Evolutionary conservation across 2,888 invertebrate genomes (phyloP).

Genomic region (Steinernema carpocapsae): DNA sequence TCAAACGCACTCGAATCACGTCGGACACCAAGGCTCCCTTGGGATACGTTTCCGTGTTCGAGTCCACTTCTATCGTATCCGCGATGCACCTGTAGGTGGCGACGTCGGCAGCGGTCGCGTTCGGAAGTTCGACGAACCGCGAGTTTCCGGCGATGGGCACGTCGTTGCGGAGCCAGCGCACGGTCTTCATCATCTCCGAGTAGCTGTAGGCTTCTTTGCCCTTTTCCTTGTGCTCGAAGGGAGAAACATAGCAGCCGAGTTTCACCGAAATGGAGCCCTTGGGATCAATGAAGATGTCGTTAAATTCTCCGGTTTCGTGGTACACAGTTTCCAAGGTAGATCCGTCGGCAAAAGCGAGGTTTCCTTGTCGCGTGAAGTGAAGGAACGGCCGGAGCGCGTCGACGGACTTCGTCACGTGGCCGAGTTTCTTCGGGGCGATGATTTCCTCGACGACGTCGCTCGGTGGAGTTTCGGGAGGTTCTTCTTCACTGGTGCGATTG

Average conservation of each 20-base stretch:
- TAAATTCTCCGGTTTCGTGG: slow-evolving; percentile 11
- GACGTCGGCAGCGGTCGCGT: slow-evolving; percentile 6
- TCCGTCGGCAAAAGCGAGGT: background rate
- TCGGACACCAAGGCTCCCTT: background rate
- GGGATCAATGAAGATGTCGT: slow-evolving; percentile 5
- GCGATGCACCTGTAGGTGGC: slow-evolving; percentile 9
- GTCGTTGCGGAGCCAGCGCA: slow-evolving; percentile 12
- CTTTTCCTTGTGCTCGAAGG: background rate
- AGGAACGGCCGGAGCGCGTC: slow-evolving; percentile 27
- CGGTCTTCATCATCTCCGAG: background rate
- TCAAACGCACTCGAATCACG: background rate
- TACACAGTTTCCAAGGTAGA: background rate
- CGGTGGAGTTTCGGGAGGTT: background rate
- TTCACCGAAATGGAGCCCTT: background rate
- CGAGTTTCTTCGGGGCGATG: background rate
- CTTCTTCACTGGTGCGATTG: background rate
- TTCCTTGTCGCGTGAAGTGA: background rate
- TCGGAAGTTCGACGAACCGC: background rate
- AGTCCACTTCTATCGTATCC: background rate
- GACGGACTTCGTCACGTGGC: background rate
- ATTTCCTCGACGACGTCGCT: background rate
- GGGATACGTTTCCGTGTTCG: background rate
- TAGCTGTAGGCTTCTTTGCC: background rate
- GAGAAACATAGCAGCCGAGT: background rate
- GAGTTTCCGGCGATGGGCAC: background rate